Percentiles rank a stretch among this genome's conserved stretches.
These are phyloP conservation scores for Blastobasis lacticolella DNA, from an alignment of 2,888 invertebrate genomes.

Conservation along the genomic window DNA sequence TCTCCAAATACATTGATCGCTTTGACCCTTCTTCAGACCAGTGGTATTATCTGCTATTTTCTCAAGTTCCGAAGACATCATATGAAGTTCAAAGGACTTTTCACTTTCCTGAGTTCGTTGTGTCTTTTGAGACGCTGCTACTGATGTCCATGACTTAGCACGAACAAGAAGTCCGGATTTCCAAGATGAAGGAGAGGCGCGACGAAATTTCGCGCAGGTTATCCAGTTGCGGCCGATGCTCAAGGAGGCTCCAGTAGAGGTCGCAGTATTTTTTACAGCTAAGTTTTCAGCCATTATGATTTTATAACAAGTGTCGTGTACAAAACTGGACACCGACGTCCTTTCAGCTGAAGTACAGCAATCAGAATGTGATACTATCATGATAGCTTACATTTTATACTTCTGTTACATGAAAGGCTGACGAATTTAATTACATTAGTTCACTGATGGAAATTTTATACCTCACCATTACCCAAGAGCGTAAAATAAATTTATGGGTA, in stretches of 20 bases:
- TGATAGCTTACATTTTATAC: background rate
- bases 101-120: no score
- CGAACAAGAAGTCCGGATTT: background rate
- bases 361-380: background rate
- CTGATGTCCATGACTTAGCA: background rate
- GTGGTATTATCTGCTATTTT: no score
- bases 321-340: background rate
- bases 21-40: no score
- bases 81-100: no score
- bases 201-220: background rate
- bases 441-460: background rate
- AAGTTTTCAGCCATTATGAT: background rate
- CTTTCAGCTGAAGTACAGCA: background rate
- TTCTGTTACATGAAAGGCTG: background rate
- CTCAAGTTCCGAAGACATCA: no score
- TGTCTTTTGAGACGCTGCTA: no score
- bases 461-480: background rate
- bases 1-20: no score
- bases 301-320: background rate
- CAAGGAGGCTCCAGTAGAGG: background rate
- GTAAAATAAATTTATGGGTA: background rate
- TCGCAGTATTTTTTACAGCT: background rate
- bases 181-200: background rate
- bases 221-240: background rate
- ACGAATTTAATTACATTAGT: background rate